phyloP scores from a whole-genome alignment of 2,888 invertebrate genomes.

The Prosopocoilus inquinatus region DNA sequence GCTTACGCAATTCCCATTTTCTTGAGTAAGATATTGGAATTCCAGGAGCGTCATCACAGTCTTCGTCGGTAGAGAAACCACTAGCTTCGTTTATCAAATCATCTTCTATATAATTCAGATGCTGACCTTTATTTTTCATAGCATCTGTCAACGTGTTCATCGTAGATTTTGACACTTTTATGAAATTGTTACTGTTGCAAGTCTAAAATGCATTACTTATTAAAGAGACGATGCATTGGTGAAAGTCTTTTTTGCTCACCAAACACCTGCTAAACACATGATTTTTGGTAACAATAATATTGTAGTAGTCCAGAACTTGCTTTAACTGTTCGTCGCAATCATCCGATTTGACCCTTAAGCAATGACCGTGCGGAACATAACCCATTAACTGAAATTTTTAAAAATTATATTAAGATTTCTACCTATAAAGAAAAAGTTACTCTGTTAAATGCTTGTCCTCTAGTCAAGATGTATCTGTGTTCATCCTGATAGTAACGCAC shows the following conservation, averaged over 20 bases:
- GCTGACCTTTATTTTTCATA: background rate
- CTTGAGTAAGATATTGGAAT: constrained; percentile 27
- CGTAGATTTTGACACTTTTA: constrained; percentile 47
- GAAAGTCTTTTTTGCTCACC: constrained; percentile 45
- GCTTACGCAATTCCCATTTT: constrained; percentile 47
- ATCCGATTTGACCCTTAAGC: constrained; percentile 59
- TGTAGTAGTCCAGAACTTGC: constrained; percentile 65
- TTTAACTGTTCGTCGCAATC: constrained; percentile 62
- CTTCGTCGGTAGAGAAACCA: constrained; percentile 47
- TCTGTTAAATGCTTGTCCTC: constrained; percentile 50
- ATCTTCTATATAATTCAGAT: constrained; percentile 25
- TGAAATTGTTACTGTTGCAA: constrained; percentile 55
- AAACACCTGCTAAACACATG: constrained; percentile 74
- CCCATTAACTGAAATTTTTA: constrained; percentile 46
- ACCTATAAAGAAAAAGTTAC: constrained; percentile 36
- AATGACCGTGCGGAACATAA: constrained; percentile 58
- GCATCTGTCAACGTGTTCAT: constrained; percentile 45
- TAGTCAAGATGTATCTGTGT: constrained; percentile 57
- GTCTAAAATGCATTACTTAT: constrained; percentile 35
- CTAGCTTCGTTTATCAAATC: constrained; percentile 43
- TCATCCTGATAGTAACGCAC: constrained; percentile 54
- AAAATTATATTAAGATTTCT: constrained; percentile 5
- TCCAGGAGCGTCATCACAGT: constrained; percentile 33
- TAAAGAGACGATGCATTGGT: constrained; percentile 4
- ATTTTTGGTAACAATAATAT: constrained; percentile 60